These are phyloP conservation scores for Odiellus spinosus DNA, from an alignment of 2,888 invertebrate genomes.

Conservation along the genomic window DNA sequence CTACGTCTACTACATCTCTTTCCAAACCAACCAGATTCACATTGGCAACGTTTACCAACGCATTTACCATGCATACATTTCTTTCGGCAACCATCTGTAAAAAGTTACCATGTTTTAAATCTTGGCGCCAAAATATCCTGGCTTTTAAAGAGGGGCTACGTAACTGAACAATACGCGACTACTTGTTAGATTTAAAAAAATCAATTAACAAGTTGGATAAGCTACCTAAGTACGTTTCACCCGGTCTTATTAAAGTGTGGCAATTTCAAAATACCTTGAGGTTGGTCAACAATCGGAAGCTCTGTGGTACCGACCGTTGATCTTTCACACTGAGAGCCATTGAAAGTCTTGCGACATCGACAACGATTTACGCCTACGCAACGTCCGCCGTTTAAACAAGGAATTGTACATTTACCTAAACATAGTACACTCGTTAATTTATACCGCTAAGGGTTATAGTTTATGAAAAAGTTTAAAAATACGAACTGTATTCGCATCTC, in stretches of 20 bases:
- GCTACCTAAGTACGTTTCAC: background rate
- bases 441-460: constrained; percentile 6
- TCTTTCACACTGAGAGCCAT: constrained; percentile 71
- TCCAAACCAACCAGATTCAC: constrained; percentile 16
- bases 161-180: background rate
- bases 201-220: background rate
- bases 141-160: too few relatives aligned
- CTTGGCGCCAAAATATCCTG: too few relatives aligned
- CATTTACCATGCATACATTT: constrained; percentile 14
- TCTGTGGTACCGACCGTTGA: background rate
- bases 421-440: constrained; percentile 6
- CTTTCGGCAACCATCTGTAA: constrained; percentile 16
- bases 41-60: constrained; percentile 10
- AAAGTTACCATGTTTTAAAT: background rate
- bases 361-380: constrained; percentile 81
- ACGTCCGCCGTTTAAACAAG: constrained; percentile 75
- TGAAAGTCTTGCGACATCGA: constrained; percentile 64
- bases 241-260: too few relatives aligned
- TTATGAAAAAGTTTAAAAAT: constrained; percentile 12
- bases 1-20: constrained; percentile 14
- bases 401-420: constrained; percentile 70
- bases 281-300: background rate
- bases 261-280: background rate
- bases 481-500: constrained; percentile 80
- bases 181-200: background rate